phyloP scores from a whole-genome alignment of 1,140 invertebrate species.

The Lucilia cuprina region DNA sequence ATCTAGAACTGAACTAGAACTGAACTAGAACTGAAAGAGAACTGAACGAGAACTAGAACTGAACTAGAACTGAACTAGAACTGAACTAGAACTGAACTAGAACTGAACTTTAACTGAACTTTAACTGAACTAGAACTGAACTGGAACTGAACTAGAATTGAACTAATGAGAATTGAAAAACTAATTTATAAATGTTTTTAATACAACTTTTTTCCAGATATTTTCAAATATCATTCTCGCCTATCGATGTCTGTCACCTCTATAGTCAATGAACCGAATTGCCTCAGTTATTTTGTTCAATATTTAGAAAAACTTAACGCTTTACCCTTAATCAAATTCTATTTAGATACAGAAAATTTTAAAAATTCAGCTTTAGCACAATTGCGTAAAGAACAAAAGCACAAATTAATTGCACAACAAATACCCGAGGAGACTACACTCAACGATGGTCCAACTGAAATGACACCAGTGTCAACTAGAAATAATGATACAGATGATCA shows the following conservation, averaged over 20 bases:
- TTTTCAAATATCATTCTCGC: slow-evolving; percentile 55
- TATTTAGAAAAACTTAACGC: slow-evolving; percentile 72
- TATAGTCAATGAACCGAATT: slow-evolving; percentile 73
- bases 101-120: too few species aligned
- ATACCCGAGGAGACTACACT: not conserved
- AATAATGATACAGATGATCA: slow-evolving; percentile 19
- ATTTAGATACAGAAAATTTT: slow-evolving; percentile 77
- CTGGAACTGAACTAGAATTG: too few species aligned
- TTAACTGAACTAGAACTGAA: too few species aligned
- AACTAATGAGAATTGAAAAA: too few species aligned
- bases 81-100: too few species aligned
- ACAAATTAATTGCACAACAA: not conserved
- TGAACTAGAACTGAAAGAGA: too few species aligned
- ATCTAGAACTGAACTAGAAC: too few species aligned
- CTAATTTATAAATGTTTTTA: not conserved
- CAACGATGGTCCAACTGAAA: not conserved
- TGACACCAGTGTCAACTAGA: not conserved
- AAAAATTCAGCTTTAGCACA: slow-evolving; percentile 50
- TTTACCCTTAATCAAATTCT: slow-evolving; percentile 72
- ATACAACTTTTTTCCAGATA: slow-evolving; percentile 43
- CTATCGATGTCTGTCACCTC: slow-evolving; percentile 69
- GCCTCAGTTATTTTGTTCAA: slow-evolving; percentile 77
- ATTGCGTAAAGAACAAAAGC: slow-evolving; percentile 34
- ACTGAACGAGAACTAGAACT: too few species aligned
- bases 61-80: too few species aligned